Evolutionary conservation across 2,113 vertebrate species (phyloP).

Genomic region (Vulpes vulpes): DNA sequence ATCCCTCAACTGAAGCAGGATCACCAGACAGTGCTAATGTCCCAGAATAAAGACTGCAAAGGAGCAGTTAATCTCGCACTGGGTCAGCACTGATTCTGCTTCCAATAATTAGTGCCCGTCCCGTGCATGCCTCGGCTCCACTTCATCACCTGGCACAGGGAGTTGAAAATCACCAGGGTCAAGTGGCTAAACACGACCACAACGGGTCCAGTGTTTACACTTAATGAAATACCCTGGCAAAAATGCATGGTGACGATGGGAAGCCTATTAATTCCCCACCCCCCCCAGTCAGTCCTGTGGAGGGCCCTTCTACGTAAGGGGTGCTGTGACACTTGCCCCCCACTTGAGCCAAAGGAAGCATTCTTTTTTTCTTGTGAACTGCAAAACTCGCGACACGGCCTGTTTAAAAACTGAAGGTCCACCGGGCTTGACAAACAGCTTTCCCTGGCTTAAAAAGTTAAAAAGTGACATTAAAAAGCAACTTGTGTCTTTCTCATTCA

Average conservation of each 20-base stretch:
- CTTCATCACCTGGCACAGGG: slow-evolving; percentile 29
- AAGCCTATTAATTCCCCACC: slow-evolving; percentile 51
- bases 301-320: neutral
- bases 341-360: neutral
- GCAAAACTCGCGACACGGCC: neutral
- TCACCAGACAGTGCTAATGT: slow-evolving; percentile 87
- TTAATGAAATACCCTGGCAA: slow-evolving; percentile 73
- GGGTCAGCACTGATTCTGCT: slow-evolving; percentile 84
- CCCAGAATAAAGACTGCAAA: slow-evolving; percentile 88
- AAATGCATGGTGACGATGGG: slow-evolving; percentile 60
- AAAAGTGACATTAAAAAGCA: slow-evolving; percentile 36
- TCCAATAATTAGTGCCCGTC: slow-evolving; percentile 69
- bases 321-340: neutral
- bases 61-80: slow-evolving; percentile 85
- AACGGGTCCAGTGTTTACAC: slow-evolving; percentile 55
- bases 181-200: slow-evolving; percentile 63
- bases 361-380: neutral
- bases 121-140: neutral
- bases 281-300: neutral
- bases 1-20: slow-evolving; percentile 87
- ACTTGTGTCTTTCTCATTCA: slow-evolving; percentile 5
- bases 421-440: slow-evolving; percentile 6
- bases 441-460: neutral
- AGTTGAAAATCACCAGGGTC: slow-evolving; percentile 57
- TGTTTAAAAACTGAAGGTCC: slow-evolving; percentile 10